Conservation (phyloP, 2,113 vertebrate genomes). For the Psittacula cyanocephala region DNA sequence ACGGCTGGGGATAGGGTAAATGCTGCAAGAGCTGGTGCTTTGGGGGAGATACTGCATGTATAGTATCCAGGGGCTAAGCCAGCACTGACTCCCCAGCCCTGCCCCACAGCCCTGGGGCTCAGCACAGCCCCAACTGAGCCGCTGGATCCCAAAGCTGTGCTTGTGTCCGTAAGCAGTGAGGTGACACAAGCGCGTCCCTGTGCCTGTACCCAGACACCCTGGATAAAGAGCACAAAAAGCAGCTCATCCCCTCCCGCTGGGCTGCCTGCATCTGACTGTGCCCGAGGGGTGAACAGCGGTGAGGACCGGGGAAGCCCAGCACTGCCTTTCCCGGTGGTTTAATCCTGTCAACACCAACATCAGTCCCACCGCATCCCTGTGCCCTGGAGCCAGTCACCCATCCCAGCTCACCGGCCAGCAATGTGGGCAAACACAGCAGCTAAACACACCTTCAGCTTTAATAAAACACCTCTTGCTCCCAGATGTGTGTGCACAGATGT, state of each 20-base stretch:
- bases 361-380: fast-evolving
- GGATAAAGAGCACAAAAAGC: neutral
- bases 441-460: conserved; percentile 24
- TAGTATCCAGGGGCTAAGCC: neutral
- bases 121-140: neutral
- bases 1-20: neutral
- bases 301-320: fast-evolving
- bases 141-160: fast-evolving
- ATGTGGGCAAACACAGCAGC: neutral
- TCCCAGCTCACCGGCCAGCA: fast-evolving
- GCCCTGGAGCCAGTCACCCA: fast-evolving
- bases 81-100: no score
- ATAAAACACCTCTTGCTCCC: neutral
- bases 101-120: neutral
- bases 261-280: neutral
- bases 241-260: fast-evolving
- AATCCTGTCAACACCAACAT: neutral
- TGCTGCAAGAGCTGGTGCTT: neutral
- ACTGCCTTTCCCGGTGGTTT: neutral
- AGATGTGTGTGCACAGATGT: neutral
- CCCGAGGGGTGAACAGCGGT: fast-evolving
- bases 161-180: fast-evolving
- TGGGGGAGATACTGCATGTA: fast-evolving
- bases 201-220: neutral
- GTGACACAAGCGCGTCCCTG: no score